Percentiles rank a stretch among this genome's conserved stretches.
phyloP scores from a whole-genome alignment of 2,797 vertebrate species.

The Acanthiza pusilla region DNA sequence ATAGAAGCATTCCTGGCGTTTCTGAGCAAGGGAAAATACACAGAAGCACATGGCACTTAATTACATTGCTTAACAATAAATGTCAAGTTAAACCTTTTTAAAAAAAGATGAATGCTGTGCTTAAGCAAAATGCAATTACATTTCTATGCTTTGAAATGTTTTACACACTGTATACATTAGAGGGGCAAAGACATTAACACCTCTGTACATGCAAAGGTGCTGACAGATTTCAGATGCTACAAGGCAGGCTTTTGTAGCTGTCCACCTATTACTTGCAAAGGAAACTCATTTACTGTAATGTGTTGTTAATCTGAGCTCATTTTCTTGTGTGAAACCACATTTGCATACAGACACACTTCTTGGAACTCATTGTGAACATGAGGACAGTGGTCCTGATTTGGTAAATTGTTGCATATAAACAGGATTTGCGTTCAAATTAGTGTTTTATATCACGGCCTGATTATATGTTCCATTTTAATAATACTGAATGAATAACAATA shows the following conservation, averaged over 20 bases:
- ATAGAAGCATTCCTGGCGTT: constrained; percentile 46
- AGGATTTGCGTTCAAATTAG: constrained; percentile 26
- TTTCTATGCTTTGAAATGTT: constrained; percentile 55
- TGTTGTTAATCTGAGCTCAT: constrained; percentile 38
- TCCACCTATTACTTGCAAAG: background rate
- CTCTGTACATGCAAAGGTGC: constrained; percentile 16
- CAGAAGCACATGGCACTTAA: constrained; percentile 55
- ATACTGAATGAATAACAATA: background rate
- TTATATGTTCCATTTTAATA: constrained; percentile 30
- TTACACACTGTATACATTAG: constrained; percentile 27
- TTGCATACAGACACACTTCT: constrained; percentile 37
- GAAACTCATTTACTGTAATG: background rate
- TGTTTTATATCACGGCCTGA: background rate
- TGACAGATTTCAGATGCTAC: constrained; percentile 41
- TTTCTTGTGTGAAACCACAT: constrained; percentile 3
- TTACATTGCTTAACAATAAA: constrained; percentile 68
- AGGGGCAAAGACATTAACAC: constrained; percentile 21
- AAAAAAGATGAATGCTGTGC: constrained; percentile 44
- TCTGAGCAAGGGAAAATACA: constrained; percentile 40
- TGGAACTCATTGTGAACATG: background rate
- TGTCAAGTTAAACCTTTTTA: constrained; percentile 61
- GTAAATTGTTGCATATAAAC: constrained; percentile 30
- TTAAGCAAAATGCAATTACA: constrained; percentile 49
- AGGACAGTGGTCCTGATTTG: background rate
- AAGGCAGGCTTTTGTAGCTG: constrained; percentile 27